Evolutionary conservation across 2,888 invertebrate genomes (phyloP), one percentile per base, ranked within the genome.

Genomic region (Himalopsyche japonica): DNA sequence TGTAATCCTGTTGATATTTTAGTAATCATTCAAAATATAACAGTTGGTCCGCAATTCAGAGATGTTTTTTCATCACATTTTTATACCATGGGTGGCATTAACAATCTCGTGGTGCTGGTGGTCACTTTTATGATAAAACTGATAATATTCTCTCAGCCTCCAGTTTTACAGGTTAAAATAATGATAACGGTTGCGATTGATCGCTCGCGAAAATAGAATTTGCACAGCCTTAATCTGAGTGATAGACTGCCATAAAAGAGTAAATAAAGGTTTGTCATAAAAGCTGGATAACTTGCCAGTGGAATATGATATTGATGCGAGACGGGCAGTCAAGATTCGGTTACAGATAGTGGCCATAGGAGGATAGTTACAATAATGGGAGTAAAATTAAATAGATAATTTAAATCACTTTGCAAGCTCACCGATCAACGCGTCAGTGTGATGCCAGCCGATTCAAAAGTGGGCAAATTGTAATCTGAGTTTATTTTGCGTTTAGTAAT

Each of bases 151-250:
- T 57, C 57, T n/a, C 57, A 20, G 57, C 4, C 3, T 57, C 20
- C 7, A 20, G 57, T 20, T 57, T 57, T 57, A 20, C 57, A 57
- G 57, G n/a, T 20, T 57, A 15, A 57, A 57, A 20, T 57, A n/a
- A 49, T 49, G 5, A 20, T 5, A 43, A 12, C 15, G 6, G 15
- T 20, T 20, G 20, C 8, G 8, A 57, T 20, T 20, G 7, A 20
- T 57, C 57, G 24, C 57, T 57, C 64, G n/a, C n/a, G n/a, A n/a
- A n/a, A n/a, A n/a, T n/a, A n/a, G n/a, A n/a, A n/a, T n/a, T n/a
- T n/a, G n/a, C n/a, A n/a, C n/a, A 78, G 81, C 84, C 81, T 84
- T 81, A 81, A 20, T 48, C 24, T 57, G 76, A 81, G 79, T 82
- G 57, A 84, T 84, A 82, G 76, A 47, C n/a, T 64, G 76, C 12